Conservation (phyloP, 2,797 vertebrate species). For the Cyclura pinguis region DNA sequence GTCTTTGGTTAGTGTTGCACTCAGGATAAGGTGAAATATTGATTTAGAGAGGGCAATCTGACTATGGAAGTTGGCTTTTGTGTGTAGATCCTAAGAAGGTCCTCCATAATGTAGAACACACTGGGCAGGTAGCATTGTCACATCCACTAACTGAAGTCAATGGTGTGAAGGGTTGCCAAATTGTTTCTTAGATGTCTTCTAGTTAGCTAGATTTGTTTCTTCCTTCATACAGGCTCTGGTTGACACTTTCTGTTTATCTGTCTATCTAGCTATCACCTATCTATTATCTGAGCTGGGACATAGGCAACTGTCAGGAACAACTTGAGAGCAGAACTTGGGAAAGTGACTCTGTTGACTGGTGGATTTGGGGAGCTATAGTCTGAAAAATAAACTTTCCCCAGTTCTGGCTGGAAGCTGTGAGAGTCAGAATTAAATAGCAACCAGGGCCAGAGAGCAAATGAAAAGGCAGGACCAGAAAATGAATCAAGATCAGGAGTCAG, state of each 20-base stretch:
- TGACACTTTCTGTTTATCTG: background rate
- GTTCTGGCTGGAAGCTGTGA: no score
- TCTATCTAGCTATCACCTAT: no score
- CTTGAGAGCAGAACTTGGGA: background rate
- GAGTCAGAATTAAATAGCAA: background rate
- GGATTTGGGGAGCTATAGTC: no score
- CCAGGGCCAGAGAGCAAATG: background rate
- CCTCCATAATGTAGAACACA: background rate
- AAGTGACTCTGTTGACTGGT: no score
- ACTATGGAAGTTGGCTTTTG: background rate
- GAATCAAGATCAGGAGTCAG: background rate
- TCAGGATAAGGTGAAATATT: background rate
- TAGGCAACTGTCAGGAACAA: background rate
- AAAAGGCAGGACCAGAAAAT: background rate
- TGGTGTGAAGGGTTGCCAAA: no score
- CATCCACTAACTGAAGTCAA: background rate
- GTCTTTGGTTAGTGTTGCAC: background rate
- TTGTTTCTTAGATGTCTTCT: background rate
- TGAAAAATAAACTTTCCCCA: no score
- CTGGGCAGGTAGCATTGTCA: background rate
- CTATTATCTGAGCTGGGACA: background rate
- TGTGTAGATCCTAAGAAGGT: background rate
- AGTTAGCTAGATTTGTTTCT: background rate
- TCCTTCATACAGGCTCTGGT: background rate
- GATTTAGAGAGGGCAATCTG: background rate